Evolutionary conservation across 2,113 vertebrate species (phyloP).

Genomic region (Prionailurus viverrinus): DNA sequence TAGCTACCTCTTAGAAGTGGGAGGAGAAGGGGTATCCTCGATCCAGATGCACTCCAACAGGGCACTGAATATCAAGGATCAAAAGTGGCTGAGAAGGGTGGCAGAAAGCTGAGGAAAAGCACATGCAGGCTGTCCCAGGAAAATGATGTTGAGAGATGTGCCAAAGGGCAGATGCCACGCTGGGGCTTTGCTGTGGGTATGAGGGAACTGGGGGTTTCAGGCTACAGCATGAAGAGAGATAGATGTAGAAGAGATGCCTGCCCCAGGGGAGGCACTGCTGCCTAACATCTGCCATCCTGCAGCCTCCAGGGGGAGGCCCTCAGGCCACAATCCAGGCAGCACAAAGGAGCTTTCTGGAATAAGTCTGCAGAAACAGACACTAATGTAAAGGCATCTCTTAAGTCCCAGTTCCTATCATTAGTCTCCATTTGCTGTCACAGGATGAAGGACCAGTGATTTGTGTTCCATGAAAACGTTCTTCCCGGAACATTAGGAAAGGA

Average conservation of each 20-base stretch:
- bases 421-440: constrained; percentile 48
- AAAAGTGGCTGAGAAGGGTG: neutral
- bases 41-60: neutral
- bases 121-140: accelerated
- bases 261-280: neutral
- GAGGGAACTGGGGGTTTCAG: neutral
- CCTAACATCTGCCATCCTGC: neutral
- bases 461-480: constrained; percentile 59
- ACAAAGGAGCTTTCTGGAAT: constrained; percentile 48
- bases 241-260: neutral
- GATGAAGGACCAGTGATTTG: constrained; percentile 52
- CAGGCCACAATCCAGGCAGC: neutral
- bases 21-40: neutral
- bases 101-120: neutral
- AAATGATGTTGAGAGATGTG: neutral
- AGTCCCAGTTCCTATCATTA: constrained; percentile 41
- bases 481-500: constrained; percentile 30
- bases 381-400: constrained; percentile 36
- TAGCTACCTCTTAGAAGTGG: neutral
- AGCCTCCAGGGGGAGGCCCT: neutral
- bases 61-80: neutral
- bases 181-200: neutral
- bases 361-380: neutral
- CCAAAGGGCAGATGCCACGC: accelerated
- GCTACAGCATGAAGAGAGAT: neutral